These are phyloP conservation scores for Drosophila ercepeae DNA, from an alignment of 1,140 invertebrate species.

Conservation along the genomic window DNA sequence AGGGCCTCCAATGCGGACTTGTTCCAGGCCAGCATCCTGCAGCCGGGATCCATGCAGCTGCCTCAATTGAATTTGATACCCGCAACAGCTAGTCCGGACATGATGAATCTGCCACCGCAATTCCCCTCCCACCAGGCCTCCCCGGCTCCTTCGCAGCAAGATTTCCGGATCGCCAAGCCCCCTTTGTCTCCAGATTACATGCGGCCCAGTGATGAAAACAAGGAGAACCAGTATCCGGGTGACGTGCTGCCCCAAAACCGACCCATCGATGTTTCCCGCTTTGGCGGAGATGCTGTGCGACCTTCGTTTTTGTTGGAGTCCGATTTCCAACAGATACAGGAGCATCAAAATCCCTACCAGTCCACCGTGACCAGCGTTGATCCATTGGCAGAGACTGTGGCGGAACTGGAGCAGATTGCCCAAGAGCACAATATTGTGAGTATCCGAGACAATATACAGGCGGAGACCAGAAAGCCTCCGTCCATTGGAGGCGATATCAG, in stretches of 20 bases:
- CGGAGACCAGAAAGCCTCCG: slow-evolving; percentile 61
- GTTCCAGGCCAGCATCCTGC: slow-evolving; percentile 62
- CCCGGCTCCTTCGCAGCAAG: slow-evolving; percentile 51
- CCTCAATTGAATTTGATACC: slow-evolving; percentile 76
- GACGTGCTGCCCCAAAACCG: slow-evolving; percentile 67
- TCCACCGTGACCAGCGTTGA: slow-evolving; percentile 54
- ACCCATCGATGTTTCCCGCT: slow-evolving; percentile 77
- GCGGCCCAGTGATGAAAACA: slow-evolving; percentile 72
- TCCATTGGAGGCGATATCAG: slow-evolving; percentile 57
- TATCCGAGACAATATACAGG: slow-evolving; percentile 71
- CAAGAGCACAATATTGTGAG: slow-evolving; percentile 68
- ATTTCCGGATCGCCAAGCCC: slow-evolving; percentile 70
- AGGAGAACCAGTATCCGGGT: slow-evolving; percentile 38
- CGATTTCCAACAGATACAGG: slow-evolving; percentile 40
- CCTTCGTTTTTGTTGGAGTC: slow-evolving; percentile 51
- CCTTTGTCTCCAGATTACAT: slow-evolving; percentile 73
- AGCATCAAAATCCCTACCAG: slow-evolving; percentile 43
- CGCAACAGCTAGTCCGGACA: slow-evolving; percentile 57
- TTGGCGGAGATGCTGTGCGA: slow-evolving; percentile 63
- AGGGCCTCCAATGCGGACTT: slow-evolving; percentile 77
- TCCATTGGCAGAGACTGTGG: slow-evolving; percentile 66
- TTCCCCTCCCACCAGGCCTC: slow-evolving; percentile 60
- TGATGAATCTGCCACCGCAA: slow-evolving; percentile 42
- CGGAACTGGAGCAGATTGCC: slow-evolving; percentile 62
- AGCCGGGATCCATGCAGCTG: slow-evolving; percentile 50